These are phyloP conservation scores for Euthynnus affinis DNA, from an alignment of 2,797 vertebrate genomes.

Conservation along the genomic window DNA sequence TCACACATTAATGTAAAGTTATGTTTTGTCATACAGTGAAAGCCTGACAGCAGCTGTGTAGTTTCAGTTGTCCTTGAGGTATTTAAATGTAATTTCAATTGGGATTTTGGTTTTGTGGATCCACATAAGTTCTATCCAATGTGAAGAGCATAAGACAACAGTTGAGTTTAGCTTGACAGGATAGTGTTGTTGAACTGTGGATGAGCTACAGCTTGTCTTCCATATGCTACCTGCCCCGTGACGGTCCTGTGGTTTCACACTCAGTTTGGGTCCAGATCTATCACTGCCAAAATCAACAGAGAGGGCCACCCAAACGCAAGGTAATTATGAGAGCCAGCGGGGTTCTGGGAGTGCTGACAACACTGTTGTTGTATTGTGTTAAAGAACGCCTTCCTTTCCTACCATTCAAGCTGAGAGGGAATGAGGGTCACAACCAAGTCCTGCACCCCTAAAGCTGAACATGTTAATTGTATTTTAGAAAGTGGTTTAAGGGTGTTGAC, in stretches of 20 bases:
- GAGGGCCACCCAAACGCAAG: slow-evolving; percentile 38
- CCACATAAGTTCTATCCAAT: background rate
- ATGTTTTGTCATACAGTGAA: too few species aligned
- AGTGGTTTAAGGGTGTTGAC: background rate
- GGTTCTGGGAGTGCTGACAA: slow-evolving; percentile 48
- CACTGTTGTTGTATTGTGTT: slow-evolving; percentile 23
- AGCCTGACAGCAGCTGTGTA: too few species aligned
- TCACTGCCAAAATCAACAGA: slow-evolving; percentile 50
- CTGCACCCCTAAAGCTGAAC: background rate
- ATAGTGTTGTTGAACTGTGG: slow-evolving; percentile 24
- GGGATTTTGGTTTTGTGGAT: background rate
- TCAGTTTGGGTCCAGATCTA: slow-evolving; percentile 41
- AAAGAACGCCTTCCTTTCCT: slow-evolving; percentile 40
- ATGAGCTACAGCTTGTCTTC: slow-evolving; percentile 20
- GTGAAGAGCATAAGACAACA: background rate
- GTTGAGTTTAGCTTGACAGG: background rate
- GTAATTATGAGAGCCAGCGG: slow-evolving; percentile 59
- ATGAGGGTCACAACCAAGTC: background rate
- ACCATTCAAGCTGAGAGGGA: slow-evolving; percentile 21
- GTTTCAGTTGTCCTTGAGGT: too few species aligned
- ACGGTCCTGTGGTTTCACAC: slow-evolving; percentile 38
- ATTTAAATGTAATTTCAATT: background rate
- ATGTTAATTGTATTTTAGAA: slow-evolving; percentile 31
- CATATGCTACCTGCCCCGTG: slow-evolving; percentile 45
- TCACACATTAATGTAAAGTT: too few species aligned